phyloP scores from a whole-genome alignment of 2,888 invertebrate genomes.

The Myathropa florea region DNA sequence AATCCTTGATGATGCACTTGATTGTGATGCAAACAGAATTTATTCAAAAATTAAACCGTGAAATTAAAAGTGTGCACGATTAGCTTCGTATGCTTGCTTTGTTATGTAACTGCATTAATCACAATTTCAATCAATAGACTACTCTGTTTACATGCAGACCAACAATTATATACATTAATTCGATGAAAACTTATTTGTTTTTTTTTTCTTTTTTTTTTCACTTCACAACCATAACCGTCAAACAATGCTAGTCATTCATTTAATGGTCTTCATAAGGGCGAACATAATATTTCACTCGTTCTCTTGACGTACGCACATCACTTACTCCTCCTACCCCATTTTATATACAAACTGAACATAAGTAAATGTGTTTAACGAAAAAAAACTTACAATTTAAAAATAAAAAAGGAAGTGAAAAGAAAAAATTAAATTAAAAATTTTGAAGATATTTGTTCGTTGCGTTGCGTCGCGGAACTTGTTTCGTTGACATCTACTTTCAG shows the following conservation, averaged over 20 bases:
- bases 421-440: conserved; percentile 50
- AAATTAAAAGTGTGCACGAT: conserved; percentile 4
- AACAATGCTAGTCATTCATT: conserved; percentile 70
- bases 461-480: conserved; percentile 60
- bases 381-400: conserved; percentile 68
- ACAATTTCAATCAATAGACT: conserved; percentile 60
- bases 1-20: conserved; percentile 22
- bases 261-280: conserved; percentile 61
- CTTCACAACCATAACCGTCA: conserved; percentile 62
- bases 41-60: not conserved
- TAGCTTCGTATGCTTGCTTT: conserved; percentile 43
- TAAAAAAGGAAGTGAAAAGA: conserved; percentile 42
- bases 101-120: conserved; percentile 62
- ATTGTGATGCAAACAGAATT: not conserved
- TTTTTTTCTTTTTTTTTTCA: conserved; percentile 41
- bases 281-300: conserved; percentile 58
- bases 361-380: conserved; percentile 60
- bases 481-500: conserved; percentile 60
- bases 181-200: conserved; percentile 19
- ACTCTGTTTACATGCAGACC: conserved; percentile 60
- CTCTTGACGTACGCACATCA: conserved; percentile 64
- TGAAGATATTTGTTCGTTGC: conserved; percentile 57
- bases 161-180: conserved; percentile 42
- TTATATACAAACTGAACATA: conserved; percentile 56
- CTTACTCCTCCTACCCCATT: conserved; percentile 48